Conservation (phyloP, 2,797 vertebrate genomes). For the Valencia hispanica region DNA sequence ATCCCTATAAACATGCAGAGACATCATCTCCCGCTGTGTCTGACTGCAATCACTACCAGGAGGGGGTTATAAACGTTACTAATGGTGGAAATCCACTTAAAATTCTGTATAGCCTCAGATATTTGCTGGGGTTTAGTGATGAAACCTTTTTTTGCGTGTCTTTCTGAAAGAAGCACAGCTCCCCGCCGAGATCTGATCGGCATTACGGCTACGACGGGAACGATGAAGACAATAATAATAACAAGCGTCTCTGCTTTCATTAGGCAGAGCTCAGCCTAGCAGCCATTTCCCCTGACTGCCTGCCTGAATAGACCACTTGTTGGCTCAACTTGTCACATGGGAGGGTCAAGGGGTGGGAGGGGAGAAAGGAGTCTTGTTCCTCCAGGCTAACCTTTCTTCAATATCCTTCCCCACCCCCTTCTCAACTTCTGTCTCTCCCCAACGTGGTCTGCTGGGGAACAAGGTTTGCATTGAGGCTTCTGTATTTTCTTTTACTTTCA, state of each 20-base stretch:
- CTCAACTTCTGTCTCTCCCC: conserved; percentile 75
- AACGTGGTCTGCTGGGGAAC: conserved; percentile 75
- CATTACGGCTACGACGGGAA: conserved; percentile 24
- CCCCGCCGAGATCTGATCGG: conserved; percentile 19
- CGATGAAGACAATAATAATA: conserved; percentile 74
- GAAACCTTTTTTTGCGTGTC: not conserved
- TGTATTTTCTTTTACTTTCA: conserved; percentile 73
- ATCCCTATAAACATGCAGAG: conserved; percentile 54
- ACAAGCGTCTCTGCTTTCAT: conserved; percentile 79
- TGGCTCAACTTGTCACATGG: conserved; percentile 83
- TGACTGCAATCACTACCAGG: conserved; percentile 36
- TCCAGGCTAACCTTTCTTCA: conserved; percentile 82
- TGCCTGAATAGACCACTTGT: conserved; percentile 82
- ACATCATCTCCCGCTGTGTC: conserved; percentile 53
- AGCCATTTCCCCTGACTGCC: conserved; percentile 79
- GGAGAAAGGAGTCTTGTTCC: conserved; percentile 84
- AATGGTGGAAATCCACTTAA: conserved; percentile 36
- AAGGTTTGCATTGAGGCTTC: conserved; percentile 81
- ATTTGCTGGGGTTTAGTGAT: conserved; percentile 10
- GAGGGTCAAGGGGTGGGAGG: conserved; percentile 79
- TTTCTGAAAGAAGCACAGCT: conserved; percentile 12
- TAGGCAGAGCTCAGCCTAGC: conserved; percentile 70
- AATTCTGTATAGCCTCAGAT: conserved; percentile 25
- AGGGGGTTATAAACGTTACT: conserved; percentile 23
- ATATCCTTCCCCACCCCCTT: conserved; percentile 70